Evolutionary conservation across 2,113 vertebrate genomes (phyloP).

Genomic region (Axis porcinus): DNA sequence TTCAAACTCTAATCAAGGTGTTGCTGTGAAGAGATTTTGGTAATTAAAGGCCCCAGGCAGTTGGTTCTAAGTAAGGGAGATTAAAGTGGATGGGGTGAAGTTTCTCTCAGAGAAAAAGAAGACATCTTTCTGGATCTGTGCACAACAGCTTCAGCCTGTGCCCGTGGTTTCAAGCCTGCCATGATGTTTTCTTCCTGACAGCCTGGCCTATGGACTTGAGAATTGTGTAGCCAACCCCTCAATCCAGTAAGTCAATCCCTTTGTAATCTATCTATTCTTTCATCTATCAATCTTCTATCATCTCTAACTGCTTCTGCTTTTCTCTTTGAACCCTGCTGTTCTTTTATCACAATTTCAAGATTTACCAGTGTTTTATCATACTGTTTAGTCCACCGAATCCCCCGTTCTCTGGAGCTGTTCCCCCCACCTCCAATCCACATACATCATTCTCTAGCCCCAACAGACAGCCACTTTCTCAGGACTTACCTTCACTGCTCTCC

Average conservation of each 20-base stretch:
- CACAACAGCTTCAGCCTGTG: background rate
- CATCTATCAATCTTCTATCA: background rate
- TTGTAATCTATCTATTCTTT: background rate
- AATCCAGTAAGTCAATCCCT: background rate
- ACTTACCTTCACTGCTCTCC: background rate
- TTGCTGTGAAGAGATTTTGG: background rate
- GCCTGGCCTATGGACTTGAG: background rate
- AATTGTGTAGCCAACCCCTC: background rate
- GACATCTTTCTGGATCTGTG: background rate
- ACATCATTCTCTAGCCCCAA: background rate
- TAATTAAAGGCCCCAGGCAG: background rate
- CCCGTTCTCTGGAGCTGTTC: background rate
- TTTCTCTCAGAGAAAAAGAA: background rate
- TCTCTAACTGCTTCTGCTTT: background rate
- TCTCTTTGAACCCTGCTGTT: background rate
- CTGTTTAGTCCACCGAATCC: background rate
- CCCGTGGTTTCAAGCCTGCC: background rate
- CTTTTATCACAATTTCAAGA: background rate
- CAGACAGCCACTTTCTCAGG: background rate
- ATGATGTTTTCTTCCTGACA: background rate
- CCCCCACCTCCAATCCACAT: rapidly evolving
- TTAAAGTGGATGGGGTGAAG: background rate
- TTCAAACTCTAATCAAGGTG: background rate
- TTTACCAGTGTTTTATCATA: background rate
- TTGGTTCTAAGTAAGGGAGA: background rate